Base-by-base conservation (phyloP, 2,888 invertebrate genomes). In the Punctoribates punctum region DNA sequence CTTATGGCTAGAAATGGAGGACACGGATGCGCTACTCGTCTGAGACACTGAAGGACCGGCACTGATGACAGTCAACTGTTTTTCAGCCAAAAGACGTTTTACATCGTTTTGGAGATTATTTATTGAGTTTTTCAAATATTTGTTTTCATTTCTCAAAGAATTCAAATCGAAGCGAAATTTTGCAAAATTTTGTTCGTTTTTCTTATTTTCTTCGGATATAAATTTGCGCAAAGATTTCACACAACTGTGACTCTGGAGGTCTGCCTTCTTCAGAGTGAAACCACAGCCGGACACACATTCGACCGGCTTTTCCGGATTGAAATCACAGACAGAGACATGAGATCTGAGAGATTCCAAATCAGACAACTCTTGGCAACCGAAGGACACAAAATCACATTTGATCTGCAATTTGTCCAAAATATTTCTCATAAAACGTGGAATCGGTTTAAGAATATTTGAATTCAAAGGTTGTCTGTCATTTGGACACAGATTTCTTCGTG, bases 341-440 rank as follows among this genome's bases (percentile, higher is more conserved):
- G 20, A 46, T 70, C 20, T 11, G 8, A 70, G 70, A 20, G 70
- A 70, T 23, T 70, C 70, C 70, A 70, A 70, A 3, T 17, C 0
- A 4, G 42, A n/a, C 23, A 42, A n/a, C 20, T 70, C 11, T 17
- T 3, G 20, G 11, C 70, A 70, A 13, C 70, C 70, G 8, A 23
- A 23, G 20, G 70, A 42, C 9, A 13, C 46, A 42, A 70, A 70
- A 17, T 70, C 70, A 23, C 70, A 70, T 42, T 70, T 70, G 13
- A 70, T 70, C 13, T 70, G 17, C 65, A 67, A 38, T 34, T 65
- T 65, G 34, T 65, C 65, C 27, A 65, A 65, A 34, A 65, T 1
- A 38, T 65, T 29, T 65, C 65, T 5, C 65, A 65, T 65, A 65
- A 65, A 65, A 34, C 65, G 34, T 1, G 65, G 65, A 65, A 65